phyloP scores from a whole-genome alignment of 2,113 vertebrate genomes.

The Cacatua alba region DNA sequence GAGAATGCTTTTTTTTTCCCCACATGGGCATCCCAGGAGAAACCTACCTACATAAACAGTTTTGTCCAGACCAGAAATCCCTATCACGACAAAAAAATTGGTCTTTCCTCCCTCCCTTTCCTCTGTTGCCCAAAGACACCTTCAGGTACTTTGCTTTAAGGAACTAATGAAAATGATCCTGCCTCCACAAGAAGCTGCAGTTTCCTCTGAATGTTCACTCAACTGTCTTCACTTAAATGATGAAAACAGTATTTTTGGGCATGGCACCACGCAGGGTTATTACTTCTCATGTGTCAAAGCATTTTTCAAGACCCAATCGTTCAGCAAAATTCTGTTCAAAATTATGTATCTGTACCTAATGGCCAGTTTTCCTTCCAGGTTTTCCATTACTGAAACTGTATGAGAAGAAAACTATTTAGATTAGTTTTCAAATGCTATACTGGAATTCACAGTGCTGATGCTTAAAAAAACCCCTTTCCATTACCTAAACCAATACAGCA shows the following conservation, averaged over 20 bases:
- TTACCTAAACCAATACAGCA: neutral
- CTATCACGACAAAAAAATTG: neutral
- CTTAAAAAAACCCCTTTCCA: neutral
- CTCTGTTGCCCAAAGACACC: neutral
- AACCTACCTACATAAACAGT: neutral
- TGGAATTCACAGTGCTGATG: neutral
- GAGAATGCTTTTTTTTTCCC: neutral
- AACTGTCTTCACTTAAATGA: neutral
- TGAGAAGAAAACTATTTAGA: neutral
- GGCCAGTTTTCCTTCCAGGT: neutral
- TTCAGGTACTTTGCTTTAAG: neutral
- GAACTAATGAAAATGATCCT: neutral
- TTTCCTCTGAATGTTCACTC: neutral
- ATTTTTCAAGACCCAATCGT: neutral
- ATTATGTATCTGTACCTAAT: neutral
- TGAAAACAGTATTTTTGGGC: neutral
- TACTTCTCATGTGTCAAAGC: neutral
- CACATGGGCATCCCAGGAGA: neutral
- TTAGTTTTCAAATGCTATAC: neutral
- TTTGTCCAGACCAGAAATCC: neutral
- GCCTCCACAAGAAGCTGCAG: neutral
- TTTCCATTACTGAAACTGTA: neutral
- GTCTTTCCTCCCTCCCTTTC: neutral
- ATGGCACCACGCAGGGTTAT: neutral
- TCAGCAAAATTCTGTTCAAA: neutral